A percentile compares a stretch with the other conserved stretches of the same genome.
phyloP scores from a whole-genome alignment of 2,888 invertebrate species.

The Argyresthia goedartella region DNA sequence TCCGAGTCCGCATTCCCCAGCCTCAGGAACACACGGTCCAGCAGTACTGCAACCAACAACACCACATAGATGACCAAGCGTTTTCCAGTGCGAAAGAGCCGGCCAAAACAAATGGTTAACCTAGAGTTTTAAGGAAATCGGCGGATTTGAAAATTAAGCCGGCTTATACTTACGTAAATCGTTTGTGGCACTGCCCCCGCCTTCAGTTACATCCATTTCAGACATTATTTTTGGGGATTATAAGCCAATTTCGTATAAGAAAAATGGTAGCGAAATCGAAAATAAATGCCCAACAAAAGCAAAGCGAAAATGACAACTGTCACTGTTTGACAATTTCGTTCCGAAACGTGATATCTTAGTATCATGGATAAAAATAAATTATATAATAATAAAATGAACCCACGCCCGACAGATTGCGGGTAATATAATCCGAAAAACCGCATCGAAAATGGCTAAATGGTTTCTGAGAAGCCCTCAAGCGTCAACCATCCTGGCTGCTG shows the following conservation, averaged over 20 bases:
- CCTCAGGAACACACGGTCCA: slow-evolving; percentile 90
- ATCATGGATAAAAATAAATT: too few relatives aligned
- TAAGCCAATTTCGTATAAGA: slow-evolving; percentile 6
- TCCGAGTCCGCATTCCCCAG: slow-evolving; percentile 92
- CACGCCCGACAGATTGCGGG: too few relatives aligned
- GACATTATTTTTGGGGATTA: slow-evolving; percentile 35
- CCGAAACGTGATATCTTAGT: too few relatives aligned
- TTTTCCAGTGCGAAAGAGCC: slow-evolving; percentile 18
- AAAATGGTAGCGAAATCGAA: slow-evolving; percentile 7
- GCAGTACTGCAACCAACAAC: slow-evolving; percentile 72
- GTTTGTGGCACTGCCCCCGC: slow-evolving; percentile 48
- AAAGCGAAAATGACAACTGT: slow-evolving; percentile 17
- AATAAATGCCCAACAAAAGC: slow-evolving; percentile 13
- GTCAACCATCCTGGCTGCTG: too few relatives aligned
- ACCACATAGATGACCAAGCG: slow-evolving; percentile 13
- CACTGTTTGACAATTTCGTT: not conserved
- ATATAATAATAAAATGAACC: too few relatives aligned
- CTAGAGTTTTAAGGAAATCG: not conserved
- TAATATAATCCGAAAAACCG: too few relatives aligned
- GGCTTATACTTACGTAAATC: slow-evolving; percentile 45
- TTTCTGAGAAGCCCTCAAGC: too few relatives aligned
- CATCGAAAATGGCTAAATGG: too few relatives aligned
- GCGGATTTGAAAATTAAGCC: not conserved
- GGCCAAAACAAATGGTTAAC: slow-evolving; percentile 14
- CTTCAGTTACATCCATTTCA: slow-evolving; percentile 58